Evolutionary conservation across 2,888 invertebrate genomes (phyloP), one percentile per base, ranked within the genome.

Genomic region (Zonitis immaculata): DNA sequence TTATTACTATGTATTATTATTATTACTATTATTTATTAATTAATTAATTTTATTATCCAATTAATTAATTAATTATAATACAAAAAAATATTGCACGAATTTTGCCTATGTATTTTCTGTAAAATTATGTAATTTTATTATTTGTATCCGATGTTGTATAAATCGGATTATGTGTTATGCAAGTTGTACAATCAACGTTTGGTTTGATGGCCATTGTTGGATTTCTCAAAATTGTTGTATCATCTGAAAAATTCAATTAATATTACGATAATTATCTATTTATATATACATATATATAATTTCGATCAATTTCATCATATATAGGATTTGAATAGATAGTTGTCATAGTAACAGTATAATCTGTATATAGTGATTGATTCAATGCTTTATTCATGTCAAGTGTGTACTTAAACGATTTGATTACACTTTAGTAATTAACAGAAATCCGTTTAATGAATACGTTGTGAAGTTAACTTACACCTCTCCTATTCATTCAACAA

Each of bases 401-500:
- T 68, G 66, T 69, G 66, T 67, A 66, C 67, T 68, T 70, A 68
- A 61, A 63, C 69, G 68, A 73, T 70, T 72, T 73, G 72, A 73
- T 73, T 73, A 73, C 73, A 73, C 68, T 70, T 71, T 68, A 68
- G 67, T 71, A 73, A 73, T 72, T 72, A 71, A 70, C 67, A 63
- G 66, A 58, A 68, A 72, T 70, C 68, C 68, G 65, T 67, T 71
- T 70, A 70, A 66, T 67, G 68, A 69, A 68, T 67, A 66, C 68
- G 62, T 63, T 62, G 59, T 63, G 61, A 69, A 66, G 68, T 70
- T 69, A 67, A 70, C 60, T 71, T 69, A 71, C 70, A 67, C 66
- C 68, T 69, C 54, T 52, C n/a, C 49, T 52, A 55, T 57, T 55
- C 54, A 57, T 57, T 57, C 52, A 53, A 55, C 47, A 56, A 56